A percentile compares a stretch with the other conserved stretches of the same genome.
These are phyloP conservation scores for Halocynthia aurantium DNA, from an alignment of 23 tunicate genomes.

Conservation along the genomic window DNA sequence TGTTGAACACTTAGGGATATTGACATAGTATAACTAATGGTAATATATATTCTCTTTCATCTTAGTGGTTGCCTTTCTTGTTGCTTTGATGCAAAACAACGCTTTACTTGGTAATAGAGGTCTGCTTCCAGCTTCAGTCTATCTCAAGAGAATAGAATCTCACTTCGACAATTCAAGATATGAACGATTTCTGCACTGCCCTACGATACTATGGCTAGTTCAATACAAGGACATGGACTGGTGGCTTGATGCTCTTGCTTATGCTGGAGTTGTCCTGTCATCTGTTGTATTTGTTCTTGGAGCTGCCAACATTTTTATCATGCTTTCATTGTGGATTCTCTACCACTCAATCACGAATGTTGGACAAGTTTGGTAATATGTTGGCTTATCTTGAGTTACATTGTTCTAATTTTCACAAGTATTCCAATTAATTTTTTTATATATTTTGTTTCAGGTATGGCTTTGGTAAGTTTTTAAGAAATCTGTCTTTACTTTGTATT, in stretches of 20 bases:
- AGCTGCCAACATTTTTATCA: slow-evolving; percentile 28
- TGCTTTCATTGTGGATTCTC: slow-evolving; percentile 22
- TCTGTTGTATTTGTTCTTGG: slow-evolving; percentile 9
- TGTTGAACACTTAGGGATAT: no score
- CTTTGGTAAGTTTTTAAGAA: no score
- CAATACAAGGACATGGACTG: slow-evolving; percentile 16
- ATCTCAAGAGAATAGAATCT: slow-evolving; percentile 3
- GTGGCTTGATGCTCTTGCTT: slow-evolving; percentile 22
- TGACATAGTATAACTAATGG: no score
- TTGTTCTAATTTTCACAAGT: no score
- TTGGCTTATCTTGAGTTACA: background rate
- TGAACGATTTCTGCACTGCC: slow-evolving; percentile 2
- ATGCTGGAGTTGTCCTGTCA: slow-evolving; percentile 13
- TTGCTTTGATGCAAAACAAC: slow-evolving; percentile 27
- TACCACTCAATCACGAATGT: slow-evolving; percentile 33
- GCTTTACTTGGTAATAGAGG: slow-evolving; percentile 22
- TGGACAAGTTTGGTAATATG: slow-evolving; percentile 31
- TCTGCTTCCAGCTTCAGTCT: slow-evolving; percentile 16
- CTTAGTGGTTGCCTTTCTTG: slow-evolving; percentile 23
- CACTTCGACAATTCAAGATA: background rate
- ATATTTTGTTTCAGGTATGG: no score
- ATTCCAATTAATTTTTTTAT: no score
- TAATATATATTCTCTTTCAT: no score
- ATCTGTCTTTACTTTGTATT: no score
- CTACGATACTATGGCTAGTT: slow-evolving; percentile 32